Conservation (phyloP, 1,140 invertebrate genomes). For the Drepana arcuata region DNA sequence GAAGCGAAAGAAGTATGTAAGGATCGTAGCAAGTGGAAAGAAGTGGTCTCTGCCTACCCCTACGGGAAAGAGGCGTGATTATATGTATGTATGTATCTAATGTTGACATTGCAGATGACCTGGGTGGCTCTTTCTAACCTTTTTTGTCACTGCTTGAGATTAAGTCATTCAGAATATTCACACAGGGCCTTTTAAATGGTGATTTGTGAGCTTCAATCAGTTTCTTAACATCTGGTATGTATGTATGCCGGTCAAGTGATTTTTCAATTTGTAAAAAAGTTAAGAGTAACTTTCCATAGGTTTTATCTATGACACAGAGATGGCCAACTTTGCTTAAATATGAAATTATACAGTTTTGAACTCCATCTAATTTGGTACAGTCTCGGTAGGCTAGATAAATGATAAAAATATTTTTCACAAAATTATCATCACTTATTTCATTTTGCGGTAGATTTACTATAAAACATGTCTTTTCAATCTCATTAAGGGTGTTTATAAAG, state of each 20-base stretch:
- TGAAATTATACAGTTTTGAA: conserved; percentile 25
- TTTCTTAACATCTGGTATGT: conserved; percentile 10
- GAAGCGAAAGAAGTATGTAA: too few relatives aligned
- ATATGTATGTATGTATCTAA: too few relatives aligned
- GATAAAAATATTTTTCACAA: conserved; percentile 25
- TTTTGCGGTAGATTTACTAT: conserved; percentile 16
- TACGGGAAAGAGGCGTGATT: too few relatives aligned
- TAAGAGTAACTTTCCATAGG: conserved; percentile 33
- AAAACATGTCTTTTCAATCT: conserved; percentile 12
- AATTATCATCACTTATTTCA: conserved; percentile 20
- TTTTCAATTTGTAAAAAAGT: conserved; percentile 26
- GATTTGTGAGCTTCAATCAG: conserved; percentile 27
- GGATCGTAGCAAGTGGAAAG: too few relatives aligned
- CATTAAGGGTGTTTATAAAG: conserved; percentile 19
- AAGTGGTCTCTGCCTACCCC: too few relatives aligned
- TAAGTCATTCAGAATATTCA: too few relatives aligned
- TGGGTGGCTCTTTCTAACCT: too few relatives aligned
- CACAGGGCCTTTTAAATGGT: conserved; percentile 30
- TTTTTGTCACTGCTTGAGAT: too few relatives aligned
- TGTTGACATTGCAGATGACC: too few relatives aligned
- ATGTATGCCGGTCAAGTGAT: neutral
- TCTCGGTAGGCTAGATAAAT: conserved; percentile 30
- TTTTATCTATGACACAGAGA: conserved; percentile 22
- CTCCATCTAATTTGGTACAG: conserved; percentile 20
- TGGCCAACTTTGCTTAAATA: conserved; percentile 13